Evolutionary conservation across 1,140 invertebrate species (phyloP).

Genomic region (Vanessa tameamea): DNA sequence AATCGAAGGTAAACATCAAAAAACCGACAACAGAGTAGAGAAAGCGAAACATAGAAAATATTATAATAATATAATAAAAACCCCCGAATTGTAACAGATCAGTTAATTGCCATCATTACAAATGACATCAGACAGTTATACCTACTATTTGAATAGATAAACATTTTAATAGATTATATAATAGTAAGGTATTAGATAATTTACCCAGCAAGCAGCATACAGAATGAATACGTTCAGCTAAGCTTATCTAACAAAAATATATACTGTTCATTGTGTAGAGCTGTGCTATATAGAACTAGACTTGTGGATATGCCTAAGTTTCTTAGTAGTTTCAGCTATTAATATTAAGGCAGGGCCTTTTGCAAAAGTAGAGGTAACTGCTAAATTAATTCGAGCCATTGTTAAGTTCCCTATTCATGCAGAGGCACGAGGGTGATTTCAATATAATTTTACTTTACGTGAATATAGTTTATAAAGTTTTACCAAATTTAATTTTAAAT

Average conservation of each 20-base stretch:
- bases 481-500: not conserved
- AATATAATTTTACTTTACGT: not conserved
- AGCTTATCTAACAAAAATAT: not conserved
- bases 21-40: too few species aligned
- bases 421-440: not conserved
- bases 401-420: slow-evolving; percentile 1
- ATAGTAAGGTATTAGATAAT: too few species aligned
- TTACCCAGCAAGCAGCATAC: too few species aligned
- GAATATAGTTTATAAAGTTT: not conserved
- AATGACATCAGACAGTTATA: too few species aligned
- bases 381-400: not conserved
- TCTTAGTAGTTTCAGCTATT: not conserved
- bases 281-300: not conserved
- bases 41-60: too few species aligned
- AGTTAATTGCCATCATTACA: too few species aligned
- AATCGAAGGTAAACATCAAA: too few species aligned
- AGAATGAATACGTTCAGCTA: not conserved
- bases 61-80: too few species aligned
- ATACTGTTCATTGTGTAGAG: not conserved
- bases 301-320: not conserved
- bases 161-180: too few species aligned
- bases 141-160: too few species aligned
- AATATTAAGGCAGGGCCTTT: not conserved
- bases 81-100: too few species aligned
- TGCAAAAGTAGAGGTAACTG: not conserved